Base-by-base conservation (phyloP, 2,888 invertebrate genomes). In the Orthonychiurus folsomi region DNA sequence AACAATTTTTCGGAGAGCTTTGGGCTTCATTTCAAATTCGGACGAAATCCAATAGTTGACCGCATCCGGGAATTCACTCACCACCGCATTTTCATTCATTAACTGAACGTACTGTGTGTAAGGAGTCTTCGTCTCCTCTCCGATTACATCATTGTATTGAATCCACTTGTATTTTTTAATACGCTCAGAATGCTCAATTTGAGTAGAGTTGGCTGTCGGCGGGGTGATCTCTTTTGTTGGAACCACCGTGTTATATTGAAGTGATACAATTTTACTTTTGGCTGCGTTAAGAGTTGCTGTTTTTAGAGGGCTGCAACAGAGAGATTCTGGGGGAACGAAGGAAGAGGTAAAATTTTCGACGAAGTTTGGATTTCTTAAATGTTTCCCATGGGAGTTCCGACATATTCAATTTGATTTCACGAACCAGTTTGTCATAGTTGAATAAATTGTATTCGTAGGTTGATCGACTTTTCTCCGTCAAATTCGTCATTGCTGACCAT, bases 81-180 rank as follows among this genome's bases (percentile, higher is more conserved):
- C 50, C 48, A 5, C 12, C n/a, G 59, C 59, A 37, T 59, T 37
- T 59, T 59, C 59, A 25, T 50, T 50, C 50, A 59, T 48, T 5
- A 59, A 25, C 20, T 59, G 21, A 3, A 59, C 50, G 50, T 26
- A 56, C 15, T 56, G 15, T 56, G 27, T 3, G 20, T 15, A 56
- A 2, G n/a, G 3, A 5, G 28, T 3, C 20, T 56, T 56, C 3
- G 23, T 18, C n/a, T 3, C n/a, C 2, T 9, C 12, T 26, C 56
- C 56, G 37, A 37, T 15, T 37, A 5, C 9, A 5, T 52, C 52
- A 20, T 52, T 20, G n/a, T 12, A 52, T 52, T 12, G n/a, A 52
- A n/a, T n/a, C 52, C 52, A 52, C 3, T 52, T 21, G 20, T 9
- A 9, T 37, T 37, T 37, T 9, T 37, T 15, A 37, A 5, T 15